phyloP scores from a whole-genome alignment of 92 coral and sea anemone species.

The Siderastrea radians region DNA sequence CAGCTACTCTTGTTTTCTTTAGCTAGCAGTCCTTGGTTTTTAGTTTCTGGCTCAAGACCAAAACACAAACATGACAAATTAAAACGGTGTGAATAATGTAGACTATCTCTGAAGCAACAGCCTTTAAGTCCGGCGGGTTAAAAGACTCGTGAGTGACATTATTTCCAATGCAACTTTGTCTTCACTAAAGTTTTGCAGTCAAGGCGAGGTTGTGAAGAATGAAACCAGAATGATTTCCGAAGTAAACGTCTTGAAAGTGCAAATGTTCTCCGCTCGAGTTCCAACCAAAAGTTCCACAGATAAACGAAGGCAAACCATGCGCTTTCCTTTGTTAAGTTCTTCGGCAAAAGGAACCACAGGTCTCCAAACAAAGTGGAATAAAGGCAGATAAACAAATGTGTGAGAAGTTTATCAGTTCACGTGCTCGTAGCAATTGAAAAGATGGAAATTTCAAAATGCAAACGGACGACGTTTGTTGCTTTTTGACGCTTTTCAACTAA shows the following conservation, averaged over 20 bases:
- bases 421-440: constrained; percentile 45
- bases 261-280: background rate
- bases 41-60: background rate
- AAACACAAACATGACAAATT: background rate
- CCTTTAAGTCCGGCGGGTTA: background rate
- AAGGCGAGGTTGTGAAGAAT: background rate
- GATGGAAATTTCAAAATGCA: constrained; percentile 61
- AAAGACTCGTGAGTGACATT: background rate
- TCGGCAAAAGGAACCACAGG: constrained; percentile 20
- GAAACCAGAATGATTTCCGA: background rate
- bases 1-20: background rate
- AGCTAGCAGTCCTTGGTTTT: background rate
- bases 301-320: constrained; percentile 13
- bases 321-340: constrained; percentile 16
- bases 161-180: background rate
- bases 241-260: background rate
- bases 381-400: constrained; percentile 47
- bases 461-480: constrained; percentile 43
- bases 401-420: constrained; percentile 44
- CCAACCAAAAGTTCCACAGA: background rate
- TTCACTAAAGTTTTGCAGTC: background rate
- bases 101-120: background rate
- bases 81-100: too few relatives aligned
- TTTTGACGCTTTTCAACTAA: constrained; percentile 53
- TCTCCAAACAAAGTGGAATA: constrained; percentile 1